Evolutionary conservation across 2,797 vertebrate genomes (phyloP).

Genomic region (Anguilla marmorata): DNA sequence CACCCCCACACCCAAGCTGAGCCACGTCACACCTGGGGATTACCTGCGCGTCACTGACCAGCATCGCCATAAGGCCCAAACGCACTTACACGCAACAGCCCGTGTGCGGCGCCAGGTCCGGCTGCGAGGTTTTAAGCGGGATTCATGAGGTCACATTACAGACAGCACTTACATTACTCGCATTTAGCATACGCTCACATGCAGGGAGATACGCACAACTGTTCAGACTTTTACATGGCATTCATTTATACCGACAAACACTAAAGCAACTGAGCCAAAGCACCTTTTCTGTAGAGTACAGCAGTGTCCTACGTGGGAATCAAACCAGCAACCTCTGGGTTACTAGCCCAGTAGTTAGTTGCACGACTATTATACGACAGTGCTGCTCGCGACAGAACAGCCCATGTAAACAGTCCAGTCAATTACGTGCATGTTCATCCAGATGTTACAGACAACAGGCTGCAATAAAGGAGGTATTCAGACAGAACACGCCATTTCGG

Average conservation of each 20-base stretch:
- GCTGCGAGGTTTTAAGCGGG: not conserved
- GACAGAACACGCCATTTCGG: not conserved
- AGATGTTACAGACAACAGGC: not conserved
- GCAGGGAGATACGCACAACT: too few relatives aligned
- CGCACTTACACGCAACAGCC: not conserved
- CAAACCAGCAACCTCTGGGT: too few relatives aligned
- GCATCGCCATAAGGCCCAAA: slow-evolving; percentile 2
- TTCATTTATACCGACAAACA: too few relatives aligned
- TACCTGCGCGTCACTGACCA: slow-evolving; percentile 58
- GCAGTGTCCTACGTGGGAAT: too few relatives aligned
- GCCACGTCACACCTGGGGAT: slow-evolving; percentile 53
- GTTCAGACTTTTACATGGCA: too few relatives aligned
- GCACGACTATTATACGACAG: not conserved
- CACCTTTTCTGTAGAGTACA: too few relatives aligned
- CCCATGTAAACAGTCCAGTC: not conserved
- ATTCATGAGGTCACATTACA: not conserved
- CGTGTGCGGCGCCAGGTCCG: not conserved
- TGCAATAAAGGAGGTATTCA: not conserved
- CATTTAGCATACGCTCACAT: too few relatives aligned
- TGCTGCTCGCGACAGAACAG: not conserved
- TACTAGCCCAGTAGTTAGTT: too few relatives aligned
- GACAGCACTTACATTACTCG: not conserved
- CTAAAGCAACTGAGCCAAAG: too few relatives aligned
- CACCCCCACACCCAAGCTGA: slow-evolving; percentile 1
- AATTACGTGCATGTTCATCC: not conserved